Evolutionary conservation across 1,140 invertebrate genomes (phyloP).

Genomic region (Drosophila kanapiae): DNA sequence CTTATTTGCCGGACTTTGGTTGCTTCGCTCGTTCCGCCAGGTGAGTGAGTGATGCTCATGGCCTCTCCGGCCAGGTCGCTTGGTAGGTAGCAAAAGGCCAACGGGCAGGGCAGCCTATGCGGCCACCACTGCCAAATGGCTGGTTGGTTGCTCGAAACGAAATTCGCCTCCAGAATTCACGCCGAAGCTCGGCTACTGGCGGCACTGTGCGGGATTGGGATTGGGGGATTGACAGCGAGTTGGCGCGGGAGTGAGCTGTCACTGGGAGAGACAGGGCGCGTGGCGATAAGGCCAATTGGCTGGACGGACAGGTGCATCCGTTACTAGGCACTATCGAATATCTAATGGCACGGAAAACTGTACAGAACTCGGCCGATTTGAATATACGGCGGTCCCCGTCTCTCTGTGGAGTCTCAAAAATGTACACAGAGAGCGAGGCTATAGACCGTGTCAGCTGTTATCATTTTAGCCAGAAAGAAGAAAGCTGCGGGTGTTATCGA

Average conservation of each 20-base stretch:
- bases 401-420: slow-evolving; percentile 10
- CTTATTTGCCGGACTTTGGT: slow-evolving; percentile 31
- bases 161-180: slow-evolving; percentile 55
- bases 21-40: slow-evolving; percentile 52
- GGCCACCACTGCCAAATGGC: slow-evolving; percentile 59
- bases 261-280: slow-evolving; percentile 44
- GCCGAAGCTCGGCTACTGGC: slow-evolving; percentile 9
- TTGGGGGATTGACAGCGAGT: slow-evolving; percentile 37
- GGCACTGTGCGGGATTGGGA: slow-evolving; percentile 44
- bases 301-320: slow-evolving; percentile 52
- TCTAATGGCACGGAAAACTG: slow-evolving; percentile 41
- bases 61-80: slow-evolving; percentile 39
- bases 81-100: slow-evolving; percentile 68
- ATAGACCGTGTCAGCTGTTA: slow-evolving; percentile 43
- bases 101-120: slow-evolving; percentile 56
- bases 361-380: slow-evolving; percentile 29
- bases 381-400: slow-evolving; percentile 25
- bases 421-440: slow-evolving; percentile 36
- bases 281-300: slow-evolving; percentile 65
- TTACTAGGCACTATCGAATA: slow-evolving; percentile 50
- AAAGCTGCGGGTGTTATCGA: slow-evolving; percentile 20
- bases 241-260: slow-evolving; percentile 40
- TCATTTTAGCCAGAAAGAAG: slow-evolving; percentile 28
- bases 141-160: slow-evolving; percentile 56
- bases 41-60: slow-evolving; percentile 76